Percentiles rank a stretch among this genome's conserved stretches.
Conservation (phyloP, 2,113 vertebrate species). For the Montifringilla adamsi region DNA sequence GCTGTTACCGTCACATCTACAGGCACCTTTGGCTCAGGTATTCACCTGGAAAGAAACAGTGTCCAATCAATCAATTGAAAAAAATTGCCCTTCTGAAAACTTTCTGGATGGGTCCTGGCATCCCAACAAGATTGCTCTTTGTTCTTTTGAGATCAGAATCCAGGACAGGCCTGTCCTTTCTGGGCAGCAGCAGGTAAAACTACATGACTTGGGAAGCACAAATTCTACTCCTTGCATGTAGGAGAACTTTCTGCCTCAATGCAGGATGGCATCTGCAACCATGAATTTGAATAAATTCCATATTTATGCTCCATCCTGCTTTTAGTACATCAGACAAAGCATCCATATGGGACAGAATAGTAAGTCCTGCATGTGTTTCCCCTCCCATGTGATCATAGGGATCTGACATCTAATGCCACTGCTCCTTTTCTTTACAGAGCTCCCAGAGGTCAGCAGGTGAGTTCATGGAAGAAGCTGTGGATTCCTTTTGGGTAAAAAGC, state of each 20-base stretch:
- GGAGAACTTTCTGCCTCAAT: slow-evolving; percentile 19
- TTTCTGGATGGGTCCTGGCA: neutral
- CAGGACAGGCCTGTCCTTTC: neutral
- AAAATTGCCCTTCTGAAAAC: slow-evolving; percentile 13
- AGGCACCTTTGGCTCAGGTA: slow-evolving; percentile 50
- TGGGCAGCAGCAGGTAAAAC: slow-evolving; percentile 31
- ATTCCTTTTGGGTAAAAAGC: neutral
- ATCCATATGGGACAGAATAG: slow-evolving; percentile 21
- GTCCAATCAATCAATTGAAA: slow-evolving; percentile 19
- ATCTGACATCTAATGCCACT: neutral
- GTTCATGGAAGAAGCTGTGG: neutral
- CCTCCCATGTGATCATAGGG: neutral
- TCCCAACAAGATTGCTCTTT: neutral
- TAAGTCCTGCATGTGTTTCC: slow-evolving; percentile 29
- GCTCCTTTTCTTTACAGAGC: neutral
- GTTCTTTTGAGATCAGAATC: neutral
- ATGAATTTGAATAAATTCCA: slow-evolving; percentile 55
- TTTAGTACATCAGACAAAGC: slow-evolving; percentile 54
- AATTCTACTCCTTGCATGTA: neutral
- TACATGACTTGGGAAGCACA: neutral
- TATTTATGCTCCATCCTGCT: slow-evolving; percentile 39
- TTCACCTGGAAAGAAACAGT: slow-evolving; percentile 40
- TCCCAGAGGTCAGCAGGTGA: neutral
- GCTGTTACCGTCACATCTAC: slow-evolving; percentile 51
- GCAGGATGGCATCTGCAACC: slow-evolving; percentile 57